Conservation (phyloP, 2,888 invertebrate genomes). For the Idaea biselata region DNA sequence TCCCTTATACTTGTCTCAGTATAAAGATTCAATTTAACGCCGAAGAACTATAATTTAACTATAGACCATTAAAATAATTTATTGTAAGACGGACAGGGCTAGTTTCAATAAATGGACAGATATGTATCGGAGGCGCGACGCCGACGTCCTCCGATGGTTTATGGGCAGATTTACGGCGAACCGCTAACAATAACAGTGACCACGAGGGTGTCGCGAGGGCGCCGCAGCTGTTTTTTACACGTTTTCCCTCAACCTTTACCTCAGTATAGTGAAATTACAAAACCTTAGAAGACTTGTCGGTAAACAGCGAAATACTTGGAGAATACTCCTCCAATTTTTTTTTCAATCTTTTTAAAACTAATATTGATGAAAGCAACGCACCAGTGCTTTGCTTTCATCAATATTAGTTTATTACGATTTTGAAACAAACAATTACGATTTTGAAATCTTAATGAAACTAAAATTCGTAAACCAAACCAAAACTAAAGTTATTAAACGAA, state of each 20-base stretch:
- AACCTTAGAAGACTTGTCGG: conserved; percentile 27
- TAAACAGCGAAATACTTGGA: conserved; percentile 12
- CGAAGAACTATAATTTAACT: conserved; percentile 9
- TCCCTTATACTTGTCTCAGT: neutral
- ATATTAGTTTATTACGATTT: no score
- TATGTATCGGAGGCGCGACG: conserved; percentile 44
- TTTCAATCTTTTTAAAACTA: neutral
- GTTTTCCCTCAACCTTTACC: conserved; percentile 64
- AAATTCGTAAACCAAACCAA: no score
- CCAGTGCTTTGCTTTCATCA: no score
- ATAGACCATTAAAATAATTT: conserved; percentile 31
- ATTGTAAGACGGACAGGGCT: conserved; percentile 40
- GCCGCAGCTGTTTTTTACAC: conserved; percentile 84
- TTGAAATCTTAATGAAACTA: no score
- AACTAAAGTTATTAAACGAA: no score
- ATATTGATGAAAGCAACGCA: neutral
- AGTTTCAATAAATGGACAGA: conserved; percentile 61
- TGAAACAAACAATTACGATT: no score
- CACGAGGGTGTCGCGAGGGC: conserved; percentile 63
- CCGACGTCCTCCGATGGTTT: conserved; percentile 49
- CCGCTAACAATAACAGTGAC: conserved; percentile 67
- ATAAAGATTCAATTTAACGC: conserved; percentile 8
- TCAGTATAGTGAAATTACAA: conserved; percentile 43
- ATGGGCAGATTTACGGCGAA: conserved; percentile 68
- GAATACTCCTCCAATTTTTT: neutral